Base-by-base conservation (phyloP, 2,797 vertebrate genomes). In the Acanthurus leucopareius region DNA sequence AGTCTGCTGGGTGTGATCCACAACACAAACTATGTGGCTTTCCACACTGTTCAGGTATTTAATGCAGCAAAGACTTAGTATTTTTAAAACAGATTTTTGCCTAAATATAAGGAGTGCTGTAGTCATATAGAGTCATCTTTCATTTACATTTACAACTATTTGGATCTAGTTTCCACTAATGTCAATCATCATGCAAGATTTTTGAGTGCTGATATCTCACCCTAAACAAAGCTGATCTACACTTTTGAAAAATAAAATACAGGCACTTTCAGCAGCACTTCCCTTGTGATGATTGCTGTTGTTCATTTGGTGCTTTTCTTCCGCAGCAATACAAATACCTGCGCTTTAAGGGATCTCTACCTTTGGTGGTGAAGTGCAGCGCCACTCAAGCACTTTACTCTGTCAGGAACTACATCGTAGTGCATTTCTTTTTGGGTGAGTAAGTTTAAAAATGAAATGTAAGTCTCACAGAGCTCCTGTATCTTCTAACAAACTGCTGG, bases 361-460 rank as follows among this genome's bases (percentile, higher is more conserved):
- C 94, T 32, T 90, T 96, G 75, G 93, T 99, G 45, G 67, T 97
- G 82, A 97, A 96, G 68, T 96, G 96, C 90, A 97, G 98, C 32
- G 94, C 95, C 68, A 85, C 96, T 91, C 96, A 98, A 80, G 97
- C 98, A 0, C 76, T 99, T 0, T 97, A 97, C 91, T 95, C 96
- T 47, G 71, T 97, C 83, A 96, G 97, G 85, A 99, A 97, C 91
- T 98, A 93, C 92, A 93, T 96, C 57, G 80, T 95, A 35, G 9
- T 96, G 0, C 99, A 99, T 81, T 99, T 96, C 88, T 97, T 99
- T 89, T 94, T 99, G 81, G 98, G 98, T 99, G 95, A 95, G 96
- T 82, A 10, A 44, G 1, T 73, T 53, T 48, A 64, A n/a, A 68
- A 51, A 49, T 49, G 4, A 40, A 44, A 16, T 20, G 3, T 38